A percentile compares a stretch with the other conserved stretches of the same genome.
Evolutionary conservation across 2,113 vertebrate genomes (phyloP).

Genomic region (Albula glossodonta): DNA sequence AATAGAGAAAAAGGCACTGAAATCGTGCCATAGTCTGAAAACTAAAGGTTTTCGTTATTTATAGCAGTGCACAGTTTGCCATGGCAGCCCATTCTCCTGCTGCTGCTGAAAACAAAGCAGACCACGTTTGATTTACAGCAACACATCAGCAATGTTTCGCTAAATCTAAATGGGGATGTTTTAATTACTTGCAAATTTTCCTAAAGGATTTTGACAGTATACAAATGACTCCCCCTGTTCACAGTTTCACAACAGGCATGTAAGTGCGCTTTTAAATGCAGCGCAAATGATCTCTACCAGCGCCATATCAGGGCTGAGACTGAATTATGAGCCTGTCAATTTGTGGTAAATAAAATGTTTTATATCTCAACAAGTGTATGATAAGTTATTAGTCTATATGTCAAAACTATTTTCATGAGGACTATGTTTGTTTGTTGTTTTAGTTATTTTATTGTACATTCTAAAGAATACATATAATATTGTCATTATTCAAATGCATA

Average conservation of each 20-base stretch:
- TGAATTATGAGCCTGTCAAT: background rate
- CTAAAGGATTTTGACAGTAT: background rate
- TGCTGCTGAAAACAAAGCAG: background rate
- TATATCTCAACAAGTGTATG: background rate
- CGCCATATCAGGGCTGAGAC: background rate
- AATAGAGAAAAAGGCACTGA: conserved; percentile 25
- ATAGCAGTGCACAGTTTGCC: too few relatives aligned
- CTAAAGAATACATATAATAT: too few relatives aligned
- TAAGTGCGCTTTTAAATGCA: background rate
- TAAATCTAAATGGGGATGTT: background rate
- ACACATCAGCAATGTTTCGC: background rate
- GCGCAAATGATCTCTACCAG: background rate
- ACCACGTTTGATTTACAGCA: background rate
- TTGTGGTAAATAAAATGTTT: background rate
- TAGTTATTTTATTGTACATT: too few relatives aligned
- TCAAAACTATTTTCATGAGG: too few relatives aligned
- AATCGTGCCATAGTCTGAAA: background rate
- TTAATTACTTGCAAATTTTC: background rate
- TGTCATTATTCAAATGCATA: too few relatives aligned
- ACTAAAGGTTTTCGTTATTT: too few relatives aligned
- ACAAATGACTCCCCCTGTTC: background rate
- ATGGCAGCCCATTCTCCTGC: background rate
- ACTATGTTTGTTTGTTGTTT: too few relatives aligned
- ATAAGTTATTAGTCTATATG: too few relatives aligned
- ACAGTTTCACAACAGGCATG: background rate